These are phyloP conservation scores for Calameuta pallipes DNA, from an alignment of 2,888 invertebrate genomes.

Conservation along the genomic window DNA sequence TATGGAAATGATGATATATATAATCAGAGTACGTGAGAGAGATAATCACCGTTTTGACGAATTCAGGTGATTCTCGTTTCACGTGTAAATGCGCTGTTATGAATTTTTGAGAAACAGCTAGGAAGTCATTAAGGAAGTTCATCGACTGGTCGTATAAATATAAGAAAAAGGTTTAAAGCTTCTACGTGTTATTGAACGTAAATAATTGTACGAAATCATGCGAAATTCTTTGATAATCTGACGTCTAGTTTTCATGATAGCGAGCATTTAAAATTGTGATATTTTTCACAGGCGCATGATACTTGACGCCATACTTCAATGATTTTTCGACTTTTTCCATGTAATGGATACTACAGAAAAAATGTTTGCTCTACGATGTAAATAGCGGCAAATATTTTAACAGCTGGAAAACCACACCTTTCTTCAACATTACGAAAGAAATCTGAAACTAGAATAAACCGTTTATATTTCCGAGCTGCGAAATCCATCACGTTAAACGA, in stretches of 20 bases:
- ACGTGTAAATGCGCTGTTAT: not conserved
- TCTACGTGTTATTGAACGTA: not conserved
- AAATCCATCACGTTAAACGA: not conserved
- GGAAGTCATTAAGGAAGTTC: not conserved
- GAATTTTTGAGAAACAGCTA: not conserved
- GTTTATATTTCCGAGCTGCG: not conserved
- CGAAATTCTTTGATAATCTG: not conserved
- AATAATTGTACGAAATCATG: not conserved
- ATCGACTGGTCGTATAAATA: not conserved
- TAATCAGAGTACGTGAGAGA: not conserved
- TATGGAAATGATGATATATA: not conserved
- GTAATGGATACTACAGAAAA: not conserved
- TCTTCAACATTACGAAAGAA: not conserved
- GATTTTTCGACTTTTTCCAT: not conserved
- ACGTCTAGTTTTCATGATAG: not conserved
- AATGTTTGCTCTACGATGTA: not conserved
- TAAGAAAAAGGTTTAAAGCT: not conserved
- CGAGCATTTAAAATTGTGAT: not conserved
- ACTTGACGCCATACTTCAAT: not conserved
- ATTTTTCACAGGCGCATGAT: not conserved
- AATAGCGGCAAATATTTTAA: not conserved
- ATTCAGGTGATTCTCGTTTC: not conserved
- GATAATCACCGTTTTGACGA: not conserved
- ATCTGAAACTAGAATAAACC: not conserved
- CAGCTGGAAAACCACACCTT: not conserved